Evolutionary conservation across 2,113 vertebrate genomes (phyloP), one percentile per base, ranked within the genome.

Genomic region (Motacilla tschutschensis): DNA sequence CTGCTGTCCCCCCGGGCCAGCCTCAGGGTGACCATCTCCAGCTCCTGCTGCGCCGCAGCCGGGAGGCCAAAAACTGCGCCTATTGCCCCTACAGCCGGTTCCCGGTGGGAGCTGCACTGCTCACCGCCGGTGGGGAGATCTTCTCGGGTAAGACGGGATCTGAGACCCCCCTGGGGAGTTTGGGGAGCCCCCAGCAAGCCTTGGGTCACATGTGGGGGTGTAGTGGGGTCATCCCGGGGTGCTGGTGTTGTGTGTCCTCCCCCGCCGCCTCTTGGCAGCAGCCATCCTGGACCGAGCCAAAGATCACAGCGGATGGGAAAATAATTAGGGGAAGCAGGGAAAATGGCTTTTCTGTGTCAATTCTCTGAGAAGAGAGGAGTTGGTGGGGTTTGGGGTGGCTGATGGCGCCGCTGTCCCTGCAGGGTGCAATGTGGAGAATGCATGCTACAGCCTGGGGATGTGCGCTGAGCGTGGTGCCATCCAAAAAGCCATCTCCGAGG

Each of bases 351-450:
- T 51, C 17, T 47, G 20, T 35, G 57, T 8, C 6, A 51, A 44
- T 50, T 59, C 33, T 2, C 12, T 4, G 1, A 31, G 19, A 11
- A 36, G 26, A 35, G 47, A 17, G 9, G 10, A 14, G 28, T 31
- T 1, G 6, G 33, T 1, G 10, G 28, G 29, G 21, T 46, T 58
- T 9, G 15, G 29, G 40, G 53, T 48, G 83, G 24, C 54, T 91
- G 79, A 84, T 48, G 38, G 31, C 0, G 6, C 51, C 35, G 40
- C 17, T 7, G 40, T 71, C 36, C 18, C 36, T 1, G 2, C 85
- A 99, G 99, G 99, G n/a, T 99, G 98, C 92, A 99, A 99, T 2
- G 93, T 99, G 73, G 99, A 99, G 93, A 99, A 99, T 0, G 98
- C 98, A 46, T 97, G 96, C 75, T 97, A 97, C 40, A 95, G 97